Conservation (phyloP, 2,113 vertebrate genomes). For the Axis porcinus region DNA sequence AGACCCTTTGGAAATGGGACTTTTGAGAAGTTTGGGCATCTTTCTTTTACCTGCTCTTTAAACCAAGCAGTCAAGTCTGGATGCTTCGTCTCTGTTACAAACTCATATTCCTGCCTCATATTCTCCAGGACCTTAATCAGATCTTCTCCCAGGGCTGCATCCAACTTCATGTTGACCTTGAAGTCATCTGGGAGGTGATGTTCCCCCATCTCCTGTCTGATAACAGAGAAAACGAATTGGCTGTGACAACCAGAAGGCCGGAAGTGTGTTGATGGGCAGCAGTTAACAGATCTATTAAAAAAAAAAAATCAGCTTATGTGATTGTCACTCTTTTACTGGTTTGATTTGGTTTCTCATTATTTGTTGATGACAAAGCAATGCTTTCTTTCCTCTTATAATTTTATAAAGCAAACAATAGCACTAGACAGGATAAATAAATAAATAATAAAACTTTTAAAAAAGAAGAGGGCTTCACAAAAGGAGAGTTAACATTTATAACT, state of each 20-base stretch:
- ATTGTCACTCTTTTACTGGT: background rate
- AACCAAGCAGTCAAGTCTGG: conserved; percentile 80
- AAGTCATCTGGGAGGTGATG: conserved; percentile 75
- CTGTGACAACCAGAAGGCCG: background rate
- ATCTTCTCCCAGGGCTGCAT: conserved; percentile 75
- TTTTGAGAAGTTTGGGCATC: background rate
- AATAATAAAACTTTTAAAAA: background rate
- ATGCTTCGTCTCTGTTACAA: conserved; percentile 82
- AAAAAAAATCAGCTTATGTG: background rate
- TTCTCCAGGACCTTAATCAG: conserved; percentile 79
- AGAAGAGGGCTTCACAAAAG: background rate
- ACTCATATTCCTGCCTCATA: conserved; percentile 84
- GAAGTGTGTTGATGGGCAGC: background rate
- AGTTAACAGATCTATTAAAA: background rate
- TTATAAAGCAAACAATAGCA: background rate
- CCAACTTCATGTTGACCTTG: conserved; percentile 81
- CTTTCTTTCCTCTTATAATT: background rate
- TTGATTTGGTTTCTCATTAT: background rate
- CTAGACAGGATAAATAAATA: background rate
- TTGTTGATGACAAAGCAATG: background rate
- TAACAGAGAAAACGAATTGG: background rate
- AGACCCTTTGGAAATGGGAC: background rate
- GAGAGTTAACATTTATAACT: background rate
- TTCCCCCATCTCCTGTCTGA: conserved; percentile 77
- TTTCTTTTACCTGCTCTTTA: conserved; percentile 80